Base-by-base conservation (phyloP, 2,797 vertebrate genomes). In the Coendou prehensilis region DNA sequence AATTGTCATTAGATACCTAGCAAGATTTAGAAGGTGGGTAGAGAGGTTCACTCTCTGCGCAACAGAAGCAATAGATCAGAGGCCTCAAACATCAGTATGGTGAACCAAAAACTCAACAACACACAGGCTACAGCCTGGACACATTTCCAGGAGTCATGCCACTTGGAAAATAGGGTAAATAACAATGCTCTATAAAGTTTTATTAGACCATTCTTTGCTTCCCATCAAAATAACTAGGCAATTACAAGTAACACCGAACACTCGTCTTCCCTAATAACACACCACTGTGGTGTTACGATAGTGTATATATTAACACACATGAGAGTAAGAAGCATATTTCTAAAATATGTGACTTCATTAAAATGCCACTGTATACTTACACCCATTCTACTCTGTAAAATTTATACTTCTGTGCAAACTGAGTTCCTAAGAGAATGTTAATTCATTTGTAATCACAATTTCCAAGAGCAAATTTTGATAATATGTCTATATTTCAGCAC, bases 381-480 rank as follows among this genome's bases (percentile, higher is more conserved):
- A 50, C 15, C 57, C 9, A 41, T 47, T 84, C 13, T 89, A 61
- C 87, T 76, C 20, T 52, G 52, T 63, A 54, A 80, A 92, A 47
- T 37, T 92, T 26, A 94, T 0, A 79, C 14, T 61, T 69, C 30
- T 28, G 26, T 2, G 63, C 61, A 86, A 75, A 93, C 18, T 54
- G 50, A 89, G 76, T 64, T 56, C 56, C 82, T 54, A 81, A 56
- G 52, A 95, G 13, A 84, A 81, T 14, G 2, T 52, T 52, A n/a
- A 79, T 33, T 76, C 69, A 71, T 71, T 69, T 78, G 30, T 88
- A 71, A 89, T 67, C 30, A 9, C 67, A 52, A 87, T 61, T 89
- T 64, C 73, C 88, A 92, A 71, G 20, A 57, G 50, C 6, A 64
- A 91, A 88, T 64, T 81, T 52, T 79, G n/a, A 91, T 91, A 91